phyloP scores from a whole-genome alignment of 2,113 vertebrate genomes.

The Scomber scombrus region DNA sequence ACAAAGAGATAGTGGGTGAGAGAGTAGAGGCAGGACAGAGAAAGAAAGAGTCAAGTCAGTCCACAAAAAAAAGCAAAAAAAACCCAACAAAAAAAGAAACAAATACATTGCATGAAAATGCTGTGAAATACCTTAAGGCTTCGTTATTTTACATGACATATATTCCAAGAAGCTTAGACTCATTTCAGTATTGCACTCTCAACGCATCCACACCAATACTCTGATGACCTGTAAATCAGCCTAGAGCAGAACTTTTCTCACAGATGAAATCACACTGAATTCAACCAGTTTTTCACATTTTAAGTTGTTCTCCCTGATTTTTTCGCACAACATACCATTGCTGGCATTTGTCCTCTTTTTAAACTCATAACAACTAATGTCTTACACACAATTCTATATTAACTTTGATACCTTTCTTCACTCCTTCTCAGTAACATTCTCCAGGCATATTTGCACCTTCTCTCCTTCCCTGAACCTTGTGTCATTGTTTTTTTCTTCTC shows the following conservation, averaged over 20 bases:
- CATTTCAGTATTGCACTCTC: constrained; percentile 32
- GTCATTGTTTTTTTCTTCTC: constrained; percentile 55
- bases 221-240: constrained; percentile 31
- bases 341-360: constrained; percentile 26
- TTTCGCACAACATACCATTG: constrained; percentile 8
- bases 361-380: constrained; percentile 19
- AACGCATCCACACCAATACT: constrained; percentile 32
- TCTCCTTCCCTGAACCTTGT: constrained; percentile 66
- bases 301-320: constrained; percentile 23
- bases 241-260: constrained; percentile 47
- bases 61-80: constrained; percentile 19
- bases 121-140: constrained; percentile 67
- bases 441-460: constrained; percentile 53
- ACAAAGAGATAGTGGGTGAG: constrained; percentile 70
- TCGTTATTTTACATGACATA: constrained; percentile 58
- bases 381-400: constrained; percentile 17
- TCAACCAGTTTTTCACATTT: constrained; percentile 28
- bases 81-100: not conserved
- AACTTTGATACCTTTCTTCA: constrained; percentile 29
- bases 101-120: constrained; percentile 48
- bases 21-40: constrained; percentile 60
- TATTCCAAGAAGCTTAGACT: constrained; percentile 54
- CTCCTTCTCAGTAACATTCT: constrained; percentile 25
- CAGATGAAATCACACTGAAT: constrained; percentile 9
- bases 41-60: constrained; percentile 69